These are phyloP conservation scores for Sparus aurata DNA, from an alignment of 2,797 vertebrate species.

Conservation along the genomic window DNA sequence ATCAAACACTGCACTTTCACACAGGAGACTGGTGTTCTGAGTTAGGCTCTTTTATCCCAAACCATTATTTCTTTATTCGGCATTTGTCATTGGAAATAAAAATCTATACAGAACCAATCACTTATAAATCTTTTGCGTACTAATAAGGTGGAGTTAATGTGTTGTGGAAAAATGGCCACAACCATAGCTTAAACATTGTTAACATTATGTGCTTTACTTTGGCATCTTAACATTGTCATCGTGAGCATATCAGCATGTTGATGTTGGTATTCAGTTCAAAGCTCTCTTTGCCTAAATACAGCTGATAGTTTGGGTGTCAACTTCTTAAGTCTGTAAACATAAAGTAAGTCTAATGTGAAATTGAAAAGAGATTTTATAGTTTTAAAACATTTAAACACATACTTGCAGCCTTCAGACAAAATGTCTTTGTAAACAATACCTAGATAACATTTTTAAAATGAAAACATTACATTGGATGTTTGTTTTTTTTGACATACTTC, in stretches of 20 bases:
- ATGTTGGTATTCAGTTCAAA: not conserved
- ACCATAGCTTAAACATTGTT: not conserved
- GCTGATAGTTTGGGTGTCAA: not conserved
- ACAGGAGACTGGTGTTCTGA: too few relatives aligned
- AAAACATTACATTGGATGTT: not conserved
- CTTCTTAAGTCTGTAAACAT: not conserved
- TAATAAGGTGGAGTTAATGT: too few relatives aligned
- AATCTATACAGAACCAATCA: too few relatives aligned
- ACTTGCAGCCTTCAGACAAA: not conserved
- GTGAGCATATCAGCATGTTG: not conserved
- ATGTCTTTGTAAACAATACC: not conserved
- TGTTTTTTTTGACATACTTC: not conserved
- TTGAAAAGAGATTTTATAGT: not conserved
- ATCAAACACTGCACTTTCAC: too few relatives aligned
- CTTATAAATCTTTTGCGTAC: too few relatives aligned
- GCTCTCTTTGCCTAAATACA: not conserved
- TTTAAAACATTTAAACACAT: not conserved
- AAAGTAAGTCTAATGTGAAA: not conserved
- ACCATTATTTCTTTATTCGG: too few relatives aligned
- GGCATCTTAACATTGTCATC: not conserved
- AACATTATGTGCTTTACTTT: not conserved
- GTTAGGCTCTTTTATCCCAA: too few relatives aligned
- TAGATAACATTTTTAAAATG: not conserved
- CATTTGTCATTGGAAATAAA: too few relatives aligned
- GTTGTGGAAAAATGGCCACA: too few relatives aligned